Evolutionary conservation across 2,797 vertebrate species (phyloP).

Genomic region (Bryconaethiops microstoma): DNA sequence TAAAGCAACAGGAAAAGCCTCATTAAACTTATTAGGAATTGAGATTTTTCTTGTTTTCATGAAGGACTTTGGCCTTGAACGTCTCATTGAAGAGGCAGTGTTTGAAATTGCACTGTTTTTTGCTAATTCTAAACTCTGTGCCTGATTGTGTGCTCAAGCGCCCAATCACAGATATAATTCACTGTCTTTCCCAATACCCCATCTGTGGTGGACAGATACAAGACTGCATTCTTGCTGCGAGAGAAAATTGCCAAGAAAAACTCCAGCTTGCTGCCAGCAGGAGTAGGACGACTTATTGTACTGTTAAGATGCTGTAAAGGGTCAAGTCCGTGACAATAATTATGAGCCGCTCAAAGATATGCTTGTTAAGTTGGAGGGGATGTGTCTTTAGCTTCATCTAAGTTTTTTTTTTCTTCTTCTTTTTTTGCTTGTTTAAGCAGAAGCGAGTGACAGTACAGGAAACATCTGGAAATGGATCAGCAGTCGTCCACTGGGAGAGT

Average conservation of each 20-base stretch:
- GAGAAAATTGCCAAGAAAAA: slow-evolving; percentile 38
- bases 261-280: slow-evolving; percentile 25
- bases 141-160: slow-evolving; percentile 48
- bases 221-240: slow-evolving; percentile 44
- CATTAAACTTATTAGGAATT: slow-evolving; percentile 58
- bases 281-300: slow-evolving; percentile 32
- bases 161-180: slow-evolving; percentile 49
- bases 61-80: slow-evolving; percentile 53
- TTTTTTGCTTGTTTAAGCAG: slow-evolving; percentile 33
- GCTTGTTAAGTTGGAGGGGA: slow-evolving; percentile 38
- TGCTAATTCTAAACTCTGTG: slow-evolving; percentile 43
- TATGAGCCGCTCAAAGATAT: slow-evolving; percentile 41
- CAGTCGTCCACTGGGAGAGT: slow-evolving; percentile 48
- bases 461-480: slow-evolving; percentile 61
- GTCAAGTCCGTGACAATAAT: slow-evolving; percentile 41
- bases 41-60: slow-evolving; percentile 55
- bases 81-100: slow-evolving; percentile 42
- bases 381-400: slow-evolving; percentile 39
- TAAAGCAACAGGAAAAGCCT: slow-evolving; percentile 60
- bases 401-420: neutral
- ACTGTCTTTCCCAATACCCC: slow-evolving; percentile 46
- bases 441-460: slow-evolving; percentile 52
- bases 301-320: slow-evolving; percentile 33
- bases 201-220: slow-evolving; percentile 51
- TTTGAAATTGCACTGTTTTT: slow-evolving; percentile 52